Percentiles rank a stretch among this genome's conserved stretches.
These are phyloP conservation scores for Capromys pilorides DNA, from an alignment of 2,797 vertebrate genomes.

Conservation along the genomic window DNA sequence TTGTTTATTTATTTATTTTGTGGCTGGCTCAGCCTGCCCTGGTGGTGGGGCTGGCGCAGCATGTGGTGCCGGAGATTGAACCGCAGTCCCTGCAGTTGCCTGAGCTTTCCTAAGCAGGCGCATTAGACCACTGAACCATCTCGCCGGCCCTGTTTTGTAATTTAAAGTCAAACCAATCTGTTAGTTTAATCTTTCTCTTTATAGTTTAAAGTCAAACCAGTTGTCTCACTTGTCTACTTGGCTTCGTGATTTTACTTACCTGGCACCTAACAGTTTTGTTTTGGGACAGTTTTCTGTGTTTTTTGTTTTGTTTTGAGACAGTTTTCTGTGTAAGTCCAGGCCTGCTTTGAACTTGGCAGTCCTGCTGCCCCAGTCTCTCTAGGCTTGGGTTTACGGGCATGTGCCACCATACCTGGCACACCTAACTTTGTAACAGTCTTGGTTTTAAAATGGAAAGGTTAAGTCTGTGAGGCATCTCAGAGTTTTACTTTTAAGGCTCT, in stretches of 20 bases:
- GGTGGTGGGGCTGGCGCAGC: no score
- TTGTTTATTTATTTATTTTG: no score
- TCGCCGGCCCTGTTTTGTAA: no score
- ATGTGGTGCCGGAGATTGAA: no score
- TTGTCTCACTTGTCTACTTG: background rate
- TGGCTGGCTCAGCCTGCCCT: no score
- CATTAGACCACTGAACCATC: no score
- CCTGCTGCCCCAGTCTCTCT: background rate
- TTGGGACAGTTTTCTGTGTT: background rate
- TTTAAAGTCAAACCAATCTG: background rate
- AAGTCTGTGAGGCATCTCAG: background rate
- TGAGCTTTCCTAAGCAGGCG: no score
- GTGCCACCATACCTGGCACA: background rate
- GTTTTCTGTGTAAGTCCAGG: background rate
- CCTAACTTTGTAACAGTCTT: slow-evolving; percentile 28
- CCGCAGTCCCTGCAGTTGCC: no score
- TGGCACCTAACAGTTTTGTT: background rate
- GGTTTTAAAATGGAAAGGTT: slow-evolving; percentile 48
- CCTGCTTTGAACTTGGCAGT: background rate
- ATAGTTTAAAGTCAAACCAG: background rate
- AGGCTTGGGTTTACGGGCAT: background rate
- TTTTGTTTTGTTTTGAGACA: background rate
- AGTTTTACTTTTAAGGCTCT: background rate
- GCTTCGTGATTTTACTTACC: background rate
- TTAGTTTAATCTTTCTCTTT: slow-evolving; percentile 13